phyloP scores from a whole-genome alignment of 2,797 vertebrate genomes.

The Xerus rutilus region DNA sequence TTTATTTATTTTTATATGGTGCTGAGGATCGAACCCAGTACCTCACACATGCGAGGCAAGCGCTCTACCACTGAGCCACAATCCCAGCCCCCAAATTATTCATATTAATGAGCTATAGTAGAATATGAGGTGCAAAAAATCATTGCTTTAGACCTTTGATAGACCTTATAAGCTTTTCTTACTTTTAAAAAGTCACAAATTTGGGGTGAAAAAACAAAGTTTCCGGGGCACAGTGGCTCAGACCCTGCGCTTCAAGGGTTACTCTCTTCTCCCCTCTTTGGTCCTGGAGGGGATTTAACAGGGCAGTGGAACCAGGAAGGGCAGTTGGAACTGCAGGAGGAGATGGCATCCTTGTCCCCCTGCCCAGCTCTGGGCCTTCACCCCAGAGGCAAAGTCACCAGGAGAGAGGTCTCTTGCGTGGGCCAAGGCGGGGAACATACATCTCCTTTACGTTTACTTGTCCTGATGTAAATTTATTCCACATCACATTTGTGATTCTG shows the following conservation, averaged over 20 bases:
- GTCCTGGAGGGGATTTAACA: not conserved
- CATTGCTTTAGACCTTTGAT: constrained; percentile 49
- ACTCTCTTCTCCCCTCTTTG: constrained; percentile 20
- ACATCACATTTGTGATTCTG: not conserved
- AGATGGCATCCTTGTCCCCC: not conserved
- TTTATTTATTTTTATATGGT: too few species aligned
- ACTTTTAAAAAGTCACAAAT: constrained; percentile 51
- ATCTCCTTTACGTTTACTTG: not conserved
- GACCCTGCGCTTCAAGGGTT: not conserved
- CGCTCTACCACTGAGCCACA: too few species aligned
- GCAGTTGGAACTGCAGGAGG: not conserved
- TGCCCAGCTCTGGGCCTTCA: not conserved
- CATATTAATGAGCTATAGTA: constrained; percentile 32
- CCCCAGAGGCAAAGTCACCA: not conserved
- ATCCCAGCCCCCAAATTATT: not conserved
- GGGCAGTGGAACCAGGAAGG: not conserved
- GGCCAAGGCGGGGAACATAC: not conserved
- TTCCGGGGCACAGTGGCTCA: not conserved
- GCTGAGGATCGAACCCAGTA: too few species aligned
- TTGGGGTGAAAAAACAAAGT: not conserved
- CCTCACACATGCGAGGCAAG: too few species aligned
- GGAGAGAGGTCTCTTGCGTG: not conserved
- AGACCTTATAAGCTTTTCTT: not conserved
- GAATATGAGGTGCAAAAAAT: not conserved
- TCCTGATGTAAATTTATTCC: not conserved